These are phyloP conservation scores for Dorcus hopei DNA, from an alignment of 2,888 invertebrate species.

Conservation along the genomic window DNA sequence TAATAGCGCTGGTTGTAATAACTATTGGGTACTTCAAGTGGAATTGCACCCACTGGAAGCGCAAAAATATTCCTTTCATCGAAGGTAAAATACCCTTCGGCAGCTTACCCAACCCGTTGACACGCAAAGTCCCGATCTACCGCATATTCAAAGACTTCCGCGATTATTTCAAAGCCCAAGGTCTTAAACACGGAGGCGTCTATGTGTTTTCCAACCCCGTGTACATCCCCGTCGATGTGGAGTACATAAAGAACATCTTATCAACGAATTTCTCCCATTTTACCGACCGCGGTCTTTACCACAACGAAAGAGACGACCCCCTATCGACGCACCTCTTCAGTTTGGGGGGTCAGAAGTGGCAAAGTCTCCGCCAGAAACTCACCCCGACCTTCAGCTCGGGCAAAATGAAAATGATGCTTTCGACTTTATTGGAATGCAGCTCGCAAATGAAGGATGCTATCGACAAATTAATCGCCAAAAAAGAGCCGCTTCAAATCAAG, in stretches of 20 bases:
- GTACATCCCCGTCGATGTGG: constrained; percentile 27
- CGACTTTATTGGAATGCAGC: constrained; percentile 34
- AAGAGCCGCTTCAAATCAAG: too few species aligned
- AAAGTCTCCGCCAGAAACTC: constrained; percentile 55
- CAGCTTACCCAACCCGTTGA: constrained; percentile 10
- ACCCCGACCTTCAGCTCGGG: constrained; percentile 57
- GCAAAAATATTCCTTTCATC: too few species aligned
- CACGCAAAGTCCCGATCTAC: constrained; percentile 2
- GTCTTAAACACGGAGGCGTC: constrained; percentile 9
- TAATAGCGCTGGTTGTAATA: too few species aligned
- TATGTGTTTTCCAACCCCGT: constrained; percentile 15
- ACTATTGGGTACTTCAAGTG: too few species aligned
- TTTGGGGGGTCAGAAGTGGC: constrained; percentile 56
- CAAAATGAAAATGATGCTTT: constrained; percentile 50
- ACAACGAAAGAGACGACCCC: constrained; percentile 42
- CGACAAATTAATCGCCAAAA: not conserved
- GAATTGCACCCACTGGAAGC: too few species aligned
- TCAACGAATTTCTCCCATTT: constrained; percentile 32
- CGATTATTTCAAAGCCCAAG: constrained; percentile 7
- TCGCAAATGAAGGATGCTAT: constrained; percentile 47
- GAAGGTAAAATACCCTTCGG: constrained; percentile 24
- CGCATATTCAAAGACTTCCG: constrained; percentile 6
- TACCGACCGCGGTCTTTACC: constrained; percentile 23
- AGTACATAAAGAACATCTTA: constrained; percentile 28
- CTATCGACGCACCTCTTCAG: constrained; percentile 55